These are phyloP conservation scores for Dynastes maya DNA, from an alignment of 2,888 invertebrate genomes.

Conservation along the genomic window DNA sequence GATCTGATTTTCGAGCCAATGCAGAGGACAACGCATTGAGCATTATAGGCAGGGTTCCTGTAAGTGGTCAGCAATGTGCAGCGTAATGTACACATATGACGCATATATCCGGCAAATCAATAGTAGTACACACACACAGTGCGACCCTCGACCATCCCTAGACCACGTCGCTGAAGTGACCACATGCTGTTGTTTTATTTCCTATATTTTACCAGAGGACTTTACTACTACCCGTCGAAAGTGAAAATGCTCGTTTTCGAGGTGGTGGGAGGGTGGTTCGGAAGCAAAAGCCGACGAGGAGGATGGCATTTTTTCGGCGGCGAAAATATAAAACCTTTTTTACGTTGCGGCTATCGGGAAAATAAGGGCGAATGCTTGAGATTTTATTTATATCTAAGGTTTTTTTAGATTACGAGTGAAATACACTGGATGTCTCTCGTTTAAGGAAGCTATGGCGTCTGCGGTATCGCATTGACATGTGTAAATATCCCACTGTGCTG, in stretches of 20 bases:
- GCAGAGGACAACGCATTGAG: constrained; percentile 52
- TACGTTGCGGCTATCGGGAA: constrained; percentile 36
- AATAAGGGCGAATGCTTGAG: constrained; percentile 33
- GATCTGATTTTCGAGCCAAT: background rate
- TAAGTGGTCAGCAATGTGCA: constrained; percentile 59
- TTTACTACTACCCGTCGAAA: constrained; percentile 62
- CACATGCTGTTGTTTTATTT: constrained; percentile 66
- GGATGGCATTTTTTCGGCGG: constrained; percentile 55
- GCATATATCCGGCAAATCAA: constrained; percentile 68
- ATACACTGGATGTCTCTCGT: background rate
- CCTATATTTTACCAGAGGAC: constrained; percentile 65
- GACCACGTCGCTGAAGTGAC: constrained; percentile 59
- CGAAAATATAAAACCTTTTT: constrained; percentile 57
- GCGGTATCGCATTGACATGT: too few species aligned
- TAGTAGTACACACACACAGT: constrained; percentile 59
- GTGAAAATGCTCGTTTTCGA: constrained; percentile 65
- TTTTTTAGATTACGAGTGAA: constrained; percentile 5
- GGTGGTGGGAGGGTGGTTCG: constrained; percentile 54
- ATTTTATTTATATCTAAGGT: constrained; percentile 31
- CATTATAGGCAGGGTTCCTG: constrained; percentile 53
- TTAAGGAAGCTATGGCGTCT: background rate
- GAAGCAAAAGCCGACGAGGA: constrained; percentile 56
- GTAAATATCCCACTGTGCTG: too few species aligned
- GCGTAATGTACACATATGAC: constrained; percentile 67
- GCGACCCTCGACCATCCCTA: constrained; percentile 60